These are phyloP conservation scores for Argentina silus DNA, from an alignment of 2,797 vertebrate genomes.

Conservation along the genomic window DNA sequence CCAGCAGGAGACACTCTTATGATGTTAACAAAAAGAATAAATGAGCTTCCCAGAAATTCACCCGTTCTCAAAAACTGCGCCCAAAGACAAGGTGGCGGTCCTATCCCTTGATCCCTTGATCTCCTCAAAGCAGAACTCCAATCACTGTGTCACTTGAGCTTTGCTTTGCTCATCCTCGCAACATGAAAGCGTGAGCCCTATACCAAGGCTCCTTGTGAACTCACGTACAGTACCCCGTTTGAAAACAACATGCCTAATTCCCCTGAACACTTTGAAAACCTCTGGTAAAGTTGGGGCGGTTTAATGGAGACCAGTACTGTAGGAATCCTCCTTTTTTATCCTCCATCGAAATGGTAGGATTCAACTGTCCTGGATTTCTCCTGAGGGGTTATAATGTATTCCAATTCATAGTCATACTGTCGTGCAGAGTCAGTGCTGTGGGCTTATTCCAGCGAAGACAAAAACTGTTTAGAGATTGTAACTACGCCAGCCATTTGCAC, in stretches of 20 bases:
- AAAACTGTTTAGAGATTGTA: slow-evolving; percentile 51
- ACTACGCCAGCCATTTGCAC: slow-evolving; percentile 44
- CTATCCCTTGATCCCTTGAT: neutral
- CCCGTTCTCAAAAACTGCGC: neutral
- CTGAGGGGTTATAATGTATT: slow-evolving; percentile 61
- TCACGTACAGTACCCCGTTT: neutral
- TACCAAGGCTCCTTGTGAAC: neutral
- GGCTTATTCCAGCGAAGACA: slow-evolving; percentile 65
- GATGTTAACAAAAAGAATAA: neutral
- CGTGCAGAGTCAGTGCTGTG: slow-evolving; percentile 44
- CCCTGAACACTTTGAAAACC: slow-evolving; percentile 56
- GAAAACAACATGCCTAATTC: slow-evolving; percentile 28
- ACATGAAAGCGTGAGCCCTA: slow-evolving; percentile 37
- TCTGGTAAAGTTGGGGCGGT: slow-evolving; percentile 50
- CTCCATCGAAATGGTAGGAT: slow-evolving; percentile 22
- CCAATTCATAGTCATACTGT: slow-evolving; percentile 63
- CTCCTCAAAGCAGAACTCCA: neutral
- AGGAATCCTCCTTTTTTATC: slow-evolving; percentile 7
- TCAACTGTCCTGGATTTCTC: slow-evolving; percentile 44
- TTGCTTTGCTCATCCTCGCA: slow-evolving; percentile 15
- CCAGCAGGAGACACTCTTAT: neutral
- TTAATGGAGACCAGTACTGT: slow-evolving; percentile 38
- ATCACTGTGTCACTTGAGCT: neutral
- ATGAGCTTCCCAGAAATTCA: neutral
- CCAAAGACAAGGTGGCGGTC: neutral